Percentiles rank a stretch among this genome's conserved stretches.
Conservation (phyloP, 30 jellyfish, hydroid and myxozoan genomes). For the Cassiopea andromeda region DNA sequence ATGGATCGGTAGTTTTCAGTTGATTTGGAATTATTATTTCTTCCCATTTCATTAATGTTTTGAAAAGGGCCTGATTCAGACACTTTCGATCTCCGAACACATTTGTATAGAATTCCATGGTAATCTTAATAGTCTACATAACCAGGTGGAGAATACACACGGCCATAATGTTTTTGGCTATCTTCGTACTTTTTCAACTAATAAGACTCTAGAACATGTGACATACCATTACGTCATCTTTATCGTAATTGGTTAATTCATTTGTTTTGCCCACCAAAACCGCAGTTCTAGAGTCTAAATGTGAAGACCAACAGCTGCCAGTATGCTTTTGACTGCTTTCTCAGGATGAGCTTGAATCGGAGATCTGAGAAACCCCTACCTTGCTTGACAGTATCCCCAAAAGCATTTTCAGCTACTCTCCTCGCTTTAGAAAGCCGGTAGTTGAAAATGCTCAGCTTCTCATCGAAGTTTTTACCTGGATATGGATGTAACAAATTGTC, state of each 20-base stretch:
- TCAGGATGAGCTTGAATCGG: constrained; percentile 55
- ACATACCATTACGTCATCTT: no score
- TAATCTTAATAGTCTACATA: constrained; percentile 54
- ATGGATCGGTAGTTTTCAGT: constrained; percentile 7
- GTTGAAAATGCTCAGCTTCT: constrained; percentile 33
- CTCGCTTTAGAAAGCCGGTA: constrained; percentile 58
- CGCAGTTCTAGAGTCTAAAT: neutral
- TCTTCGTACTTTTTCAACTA: constrained; percentile 47
- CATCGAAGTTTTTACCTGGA: constrained; percentile 28
- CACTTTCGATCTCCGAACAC: constrained; percentile 42
- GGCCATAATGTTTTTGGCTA: constrained; percentile 28
- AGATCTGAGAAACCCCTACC: constrained; percentile 32
- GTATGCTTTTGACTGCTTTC: constrained; percentile 16
- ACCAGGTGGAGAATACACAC: constrained; percentile 49
- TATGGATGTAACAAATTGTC: constrained; percentile 43
- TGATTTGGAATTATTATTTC: constrained; percentile 24
- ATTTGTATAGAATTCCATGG: constrained; percentile 42
- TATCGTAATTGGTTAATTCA: no score
- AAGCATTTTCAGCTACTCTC: constrained; percentile 62
- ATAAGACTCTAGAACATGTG: neutral
- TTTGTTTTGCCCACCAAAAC: no score
- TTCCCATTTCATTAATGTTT: constrained; percentile 4
- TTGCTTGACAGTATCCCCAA: constrained; percentile 12
- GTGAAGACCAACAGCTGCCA: constrained; percentile 37
- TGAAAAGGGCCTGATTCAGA: constrained; percentile 20